Conservation (phyloP, 2,113 vertebrate genomes). For the Sprattus sprattus region DNA sequence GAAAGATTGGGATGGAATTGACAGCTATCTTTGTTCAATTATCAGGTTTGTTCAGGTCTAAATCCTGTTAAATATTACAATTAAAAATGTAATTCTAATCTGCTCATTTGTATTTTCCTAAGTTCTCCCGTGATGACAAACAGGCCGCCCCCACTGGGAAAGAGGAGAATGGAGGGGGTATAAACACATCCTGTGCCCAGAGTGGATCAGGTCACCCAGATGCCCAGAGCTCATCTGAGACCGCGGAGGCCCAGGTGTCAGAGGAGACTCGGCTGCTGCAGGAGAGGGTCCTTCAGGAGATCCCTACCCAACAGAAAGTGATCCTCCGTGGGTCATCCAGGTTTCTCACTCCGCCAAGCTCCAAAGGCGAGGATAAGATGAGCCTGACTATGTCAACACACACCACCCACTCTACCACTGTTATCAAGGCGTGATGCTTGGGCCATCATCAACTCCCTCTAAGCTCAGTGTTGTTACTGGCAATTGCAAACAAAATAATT, state of each 20-base stretch:
- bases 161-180: constrained; percentile 35
- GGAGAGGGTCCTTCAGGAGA: constrained; percentile 31
- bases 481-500: neutral
- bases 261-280: constrained; percentile 59
- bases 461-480: neutral
- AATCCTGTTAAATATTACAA: too few relatives aligned
- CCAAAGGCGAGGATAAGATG: constrained; percentile 58
- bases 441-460: neutral
- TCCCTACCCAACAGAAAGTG: constrained; percentile 37
- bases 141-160: constrained; percentile 28
- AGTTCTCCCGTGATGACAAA: neutral
- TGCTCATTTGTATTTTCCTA: neutral
- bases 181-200: neutral
- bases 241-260: constrained; percentile 40
- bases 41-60: too few relatives aligned
- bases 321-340: constrained; percentile 50
- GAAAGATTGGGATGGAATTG: neutral
- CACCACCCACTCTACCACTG: neutral
- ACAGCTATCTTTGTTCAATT: neutral
- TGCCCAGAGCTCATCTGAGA: constrained; percentile 39
- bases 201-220: constrained; percentile 32
- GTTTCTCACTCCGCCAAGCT: constrained; percentile 51
- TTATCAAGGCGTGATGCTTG: neutral
- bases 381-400: constrained; percentile 7
- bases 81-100: neutral